A percentile compares a stretch with the other conserved stretches of the same genome.
phyloP scores from a whole-genome alignment of 2,113 vertebrate species.

The Pelmatolapia mariae region DNA sequence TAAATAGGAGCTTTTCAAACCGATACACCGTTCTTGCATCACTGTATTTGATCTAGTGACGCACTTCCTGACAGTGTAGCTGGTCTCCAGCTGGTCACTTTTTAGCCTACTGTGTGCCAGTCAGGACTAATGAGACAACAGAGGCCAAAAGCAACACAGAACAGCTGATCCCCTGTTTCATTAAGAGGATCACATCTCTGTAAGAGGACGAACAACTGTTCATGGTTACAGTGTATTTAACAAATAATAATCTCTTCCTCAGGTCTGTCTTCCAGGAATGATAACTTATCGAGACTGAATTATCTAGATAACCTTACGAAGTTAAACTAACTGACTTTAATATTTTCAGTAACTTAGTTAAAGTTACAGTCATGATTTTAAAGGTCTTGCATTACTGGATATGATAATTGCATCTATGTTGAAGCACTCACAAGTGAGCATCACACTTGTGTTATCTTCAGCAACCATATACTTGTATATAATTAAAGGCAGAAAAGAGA shows the following conservation, averaged over 20 bases:
- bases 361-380: not conserved
- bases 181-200: not conserved
- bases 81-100: constrained; percentile 43
- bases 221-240: not conserved
- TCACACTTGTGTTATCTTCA: not conserved
- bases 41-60: not conserved
- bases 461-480: not conserved
- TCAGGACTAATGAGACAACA: constrained; percentile 53
- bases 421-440: not conserved
- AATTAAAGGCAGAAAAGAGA: not conserved
- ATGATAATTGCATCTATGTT: not conserved
- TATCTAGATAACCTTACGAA: not conserved
- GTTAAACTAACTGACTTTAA: not conserved
- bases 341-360: not conserved
- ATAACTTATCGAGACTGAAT: not conserved
- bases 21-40: not conserved
- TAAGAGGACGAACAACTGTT: not conserved
- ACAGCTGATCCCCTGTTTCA: constrained; percentile 5
- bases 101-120: constrained; percentile 1
- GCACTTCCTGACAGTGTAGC: not conserved
- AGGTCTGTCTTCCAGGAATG: not conserved
- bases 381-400: not conserved
- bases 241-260: not conserved
- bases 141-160: constrained; percentile 50
- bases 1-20: not conserved